Conservation (phyloP, 2,797 vertebrate genomes). For the Takifugu rubripes region DNA sequence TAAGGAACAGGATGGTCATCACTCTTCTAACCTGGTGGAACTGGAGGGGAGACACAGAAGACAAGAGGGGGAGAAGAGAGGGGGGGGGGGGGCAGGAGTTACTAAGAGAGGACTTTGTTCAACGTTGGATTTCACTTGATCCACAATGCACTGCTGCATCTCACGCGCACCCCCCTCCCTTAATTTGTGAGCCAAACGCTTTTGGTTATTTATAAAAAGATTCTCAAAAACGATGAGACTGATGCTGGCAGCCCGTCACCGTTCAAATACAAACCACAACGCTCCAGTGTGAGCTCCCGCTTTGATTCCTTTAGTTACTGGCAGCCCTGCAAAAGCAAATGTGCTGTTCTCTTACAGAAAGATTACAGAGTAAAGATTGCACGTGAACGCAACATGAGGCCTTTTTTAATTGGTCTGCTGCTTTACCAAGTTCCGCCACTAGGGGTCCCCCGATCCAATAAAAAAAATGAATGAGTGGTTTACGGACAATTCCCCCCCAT, state of each 20-base stretch:
- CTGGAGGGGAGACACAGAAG: slow-evolving; percentile 69
- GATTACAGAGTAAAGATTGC: background rate
- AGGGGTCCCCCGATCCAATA: background rate
- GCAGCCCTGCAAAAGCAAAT: slow-evolving; percentile 46
- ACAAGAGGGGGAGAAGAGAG: slow-evolving; percentile 7
- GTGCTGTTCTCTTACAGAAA: slow-evolving; percentile 39
- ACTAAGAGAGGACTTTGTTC: slow-evolving; percentile 46
- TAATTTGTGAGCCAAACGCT: slow-evolving; percentile 41
- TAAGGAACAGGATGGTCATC: slow-evolving; percentile 99
- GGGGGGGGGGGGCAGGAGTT: slow-evolving; percentile 17
- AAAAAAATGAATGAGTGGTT: background rate
- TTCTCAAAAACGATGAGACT: slow-evolving; percentile 26
- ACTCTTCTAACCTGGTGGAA: slow-evolving; percentile 99
- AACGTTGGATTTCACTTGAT: slow-evolving; percentile 41
- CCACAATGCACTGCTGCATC: slow-evolving; percentile 24
- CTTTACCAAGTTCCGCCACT: background rate
- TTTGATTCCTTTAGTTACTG: slow-evolving; percentile 56
- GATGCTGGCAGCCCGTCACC: slow-evolving; percentile 41
- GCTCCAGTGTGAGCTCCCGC: slow-evolving; percentile 57
- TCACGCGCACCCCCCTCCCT: slow-evolving; percentile 13
- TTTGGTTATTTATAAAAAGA: slow-evolving; percentile 37
- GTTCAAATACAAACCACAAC: slow-evolving; percentile 55
- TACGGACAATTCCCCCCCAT: too few species aligned
- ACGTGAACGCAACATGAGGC: background rate
- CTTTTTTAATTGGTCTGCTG: background rate